Base-by-base conservation (phyloP, 2,888 invertebrate species). In the Globia sparganii region DNA sequence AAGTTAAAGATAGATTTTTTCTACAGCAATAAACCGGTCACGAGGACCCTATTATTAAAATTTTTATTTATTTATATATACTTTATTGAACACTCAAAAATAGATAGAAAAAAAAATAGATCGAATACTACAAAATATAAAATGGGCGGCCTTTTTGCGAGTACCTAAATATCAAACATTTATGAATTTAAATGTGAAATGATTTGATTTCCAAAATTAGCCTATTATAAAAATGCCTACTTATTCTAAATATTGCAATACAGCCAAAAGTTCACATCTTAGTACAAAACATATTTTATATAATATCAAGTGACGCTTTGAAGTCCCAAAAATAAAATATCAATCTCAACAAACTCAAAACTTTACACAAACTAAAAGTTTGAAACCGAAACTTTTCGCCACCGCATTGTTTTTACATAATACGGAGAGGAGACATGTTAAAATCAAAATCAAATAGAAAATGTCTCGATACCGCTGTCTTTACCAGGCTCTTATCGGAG, bases 401-500 rank as follows among this genome's bases (percentile, higher is more conserved):
- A 25, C 73, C 25, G 61, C 62, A 46, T 72, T 61, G 64, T 78
- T 87, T 91, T 90, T 86, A 77, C 78, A 77, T 75, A 85, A 78
- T 72, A 85, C 80, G 71, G 25, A 73, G 65, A 85, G 83, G 79
- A 73, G 86, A 89, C 89, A 90, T 90, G 89, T 91, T 89, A 91
- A 91, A 91, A 90, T 89, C 89, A 90, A 91, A 90, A 90, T 90
- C 89, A 90, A 90, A 90, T 88, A 88, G 85, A 82, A 86, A 88
- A 82, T 78, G 75, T 87, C 81, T 89, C 92, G 92, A 93, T 92
- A 91, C 91, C 91, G 92, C 92, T 93, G 95, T 93, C 93, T 92
- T 92, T 91, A 89, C 82, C 93, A 91, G 90, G 89, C 92, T 91
- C 94, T 94, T 95, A 95, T 95, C 95, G 93, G 86, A 90, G 92